Conservation (phyloP, 1,140 invertebrate species). For the Contarinia nasturtii region DNA sequence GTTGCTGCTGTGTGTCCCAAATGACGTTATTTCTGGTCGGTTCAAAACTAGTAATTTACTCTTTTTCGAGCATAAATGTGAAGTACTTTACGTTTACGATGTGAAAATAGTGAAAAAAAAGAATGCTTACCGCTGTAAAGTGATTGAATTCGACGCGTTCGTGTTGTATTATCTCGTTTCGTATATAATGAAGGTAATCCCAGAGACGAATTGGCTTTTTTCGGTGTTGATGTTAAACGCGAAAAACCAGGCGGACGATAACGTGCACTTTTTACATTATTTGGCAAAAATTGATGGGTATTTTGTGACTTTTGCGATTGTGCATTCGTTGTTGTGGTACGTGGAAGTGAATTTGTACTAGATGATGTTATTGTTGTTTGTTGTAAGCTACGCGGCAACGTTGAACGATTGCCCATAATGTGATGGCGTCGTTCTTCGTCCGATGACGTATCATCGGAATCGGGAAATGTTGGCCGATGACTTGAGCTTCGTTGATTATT, state of each 20-base stretch:
- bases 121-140: conserved; percentile 30
- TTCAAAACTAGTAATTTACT: too few species aligned
- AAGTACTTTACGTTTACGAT: too few species aligned
- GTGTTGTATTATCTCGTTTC: conserved; percentile 24
- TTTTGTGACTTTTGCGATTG: conserved; percentile 45
- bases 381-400: conserved; percentile 42
- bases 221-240: conserved; percentile 30
- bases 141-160: conserved; percentile 31
- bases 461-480: conserved; percentile 39
- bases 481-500: conserved; percentile 19
- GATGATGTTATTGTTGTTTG: conserved; percentile 26
- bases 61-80: too few species aligned
- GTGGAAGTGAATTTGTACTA: conserved; percentile 54
- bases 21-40: too few species aligned
- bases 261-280: conserved; percentile 60
- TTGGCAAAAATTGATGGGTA: conserved; percentile 37
- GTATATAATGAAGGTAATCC: conserved; percentile 39
- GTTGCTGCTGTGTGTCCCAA: too few species aligned
- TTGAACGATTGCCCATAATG: conserved; percentile 31
- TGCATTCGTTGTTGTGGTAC: conserved; percentile 41
- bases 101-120: conserved; percentile 3
- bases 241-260: conserved; percentile 67
- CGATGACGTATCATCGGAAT: conserved; percentile 37
- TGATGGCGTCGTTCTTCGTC: conserved; percentile 46
- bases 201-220: conserved; percentile 47